Base-by-base conservation (phyloP, 2,888 invertebrate genomes). In the Phrixothrix hirtus region DNA sequence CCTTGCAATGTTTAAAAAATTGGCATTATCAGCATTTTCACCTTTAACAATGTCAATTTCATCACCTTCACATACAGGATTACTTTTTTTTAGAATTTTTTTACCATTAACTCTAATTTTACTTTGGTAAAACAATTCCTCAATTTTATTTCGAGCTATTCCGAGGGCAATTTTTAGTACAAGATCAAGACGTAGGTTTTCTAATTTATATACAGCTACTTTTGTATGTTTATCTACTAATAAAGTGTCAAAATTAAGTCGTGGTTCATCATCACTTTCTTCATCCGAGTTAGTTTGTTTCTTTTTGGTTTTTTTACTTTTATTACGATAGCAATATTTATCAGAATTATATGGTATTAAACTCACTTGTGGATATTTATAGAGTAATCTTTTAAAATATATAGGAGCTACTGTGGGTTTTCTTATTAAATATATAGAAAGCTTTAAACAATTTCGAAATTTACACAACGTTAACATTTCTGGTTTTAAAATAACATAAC, bases 71-170 rank as follows among this genome's bases (percentile, higher is more conserved):
- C 60, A 77, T 73, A 91, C 86, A 63, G 78, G 73, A 10, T 73
- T 70, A 73, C 89, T 88, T 75, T 93, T 93, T 73, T 93, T 93
- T 26, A 78, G 56, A 0, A 89, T 74, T 70, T 88, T 89, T 58
- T 82, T 79, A 3, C 91, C 92, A 77, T 93, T 93, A 0, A 91
- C 72, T 66, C 89, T 81, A 55, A 93, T 83, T 78, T 84, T 88
- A 67, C 87, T 89, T 59, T 88, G 87, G 76, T 91, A 92, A 71
- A 93, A 90, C 37, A 85, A 75, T 41, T 82, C 80, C 69, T 92
- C 92, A 30, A 91, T 79, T 83, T 91, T 92, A 70, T 87, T 89
- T 70, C 90, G 82, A 21, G 89, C 83, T 46, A 89, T 78, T 45
- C 82, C 82, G 9, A 91, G 75, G 11, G 83, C 87, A 26, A 81